Base-by-base conservation (phyloP, 2,113 vertebrate species). In the Lagenorhynchus albirostris region DNA sequence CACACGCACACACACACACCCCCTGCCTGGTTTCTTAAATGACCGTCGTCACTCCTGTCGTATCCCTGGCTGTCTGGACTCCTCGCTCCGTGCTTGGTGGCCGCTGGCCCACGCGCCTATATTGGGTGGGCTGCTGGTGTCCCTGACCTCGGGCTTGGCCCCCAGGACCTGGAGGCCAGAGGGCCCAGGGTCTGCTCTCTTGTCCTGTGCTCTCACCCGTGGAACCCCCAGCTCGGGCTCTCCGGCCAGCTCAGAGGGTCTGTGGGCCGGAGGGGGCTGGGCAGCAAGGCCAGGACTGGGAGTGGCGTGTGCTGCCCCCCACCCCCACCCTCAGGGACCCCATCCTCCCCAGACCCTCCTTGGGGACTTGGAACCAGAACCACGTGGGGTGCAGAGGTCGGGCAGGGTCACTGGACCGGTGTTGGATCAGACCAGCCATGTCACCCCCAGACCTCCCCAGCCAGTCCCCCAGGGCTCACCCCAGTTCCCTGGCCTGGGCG, bases 301-400 rank as follows among this genome's bases (percentile, higher is more conserved):
- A 23, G 29, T 53, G 26, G 0, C 8, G 9, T 1, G 2, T 10
- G 15, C 2, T 15, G 36, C 41, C 20, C 29, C 21, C 44, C 11
- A 17, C 8, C 47, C 29, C 20, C 2, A 1, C 10, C 41, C n/a
- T 50, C 3, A n/a, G 55, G 44, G 79, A 2, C 63, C 6, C 47
- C 1, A 0, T 33, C 25, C 41, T 13, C 5, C 36, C 50, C 44
- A 13, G 68, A 23, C 33, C 23, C 7, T 29, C 14, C 55, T 10
- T 5, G 11, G 31, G 77, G 58, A 4, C 62, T 8, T 20, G 4
- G 81, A 80, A 41, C 14, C 68, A 6, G 26, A 2, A 8, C 8
- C 3, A 5, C 3, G 1, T 0, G 0, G 21, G 41, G 50, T 2
- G 0, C 2, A 4, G 79, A 71, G 55, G 0, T 1, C 0, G 2